Conservation (phyloP, 53 echinoderm and acorn worm genomes). For the Mesocentrotus franciscanus region DNA sequence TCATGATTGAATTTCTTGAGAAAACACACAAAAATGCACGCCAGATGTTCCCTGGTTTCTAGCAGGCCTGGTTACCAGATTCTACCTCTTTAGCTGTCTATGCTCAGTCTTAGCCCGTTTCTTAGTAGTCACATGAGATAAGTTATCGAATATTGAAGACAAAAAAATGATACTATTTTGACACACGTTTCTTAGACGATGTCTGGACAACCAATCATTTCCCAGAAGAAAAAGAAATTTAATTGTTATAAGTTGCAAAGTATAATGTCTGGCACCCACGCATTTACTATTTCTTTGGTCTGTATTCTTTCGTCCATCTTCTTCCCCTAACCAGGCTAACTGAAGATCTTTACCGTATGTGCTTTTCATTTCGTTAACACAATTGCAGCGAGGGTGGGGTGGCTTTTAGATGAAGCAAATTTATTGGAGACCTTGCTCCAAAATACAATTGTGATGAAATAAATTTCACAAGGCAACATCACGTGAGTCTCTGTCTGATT, state of each 20-base stretch:
- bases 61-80: background rate
- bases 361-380: background rate
- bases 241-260: background rate
- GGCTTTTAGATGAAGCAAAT: background rate
- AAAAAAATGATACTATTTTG: background rate
- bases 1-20: conserved; percentile 59
- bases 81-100: background rate
- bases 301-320: background rate
- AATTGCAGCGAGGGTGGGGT: background rate
- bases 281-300: background rate
- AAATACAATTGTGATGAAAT: background rate
- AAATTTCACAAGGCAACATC: background rate
- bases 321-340: background rate
- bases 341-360: background rate
- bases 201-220: background rate
- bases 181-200: background rate
- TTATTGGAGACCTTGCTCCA: background rate
- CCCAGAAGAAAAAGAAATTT: background rate
- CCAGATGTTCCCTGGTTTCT: conserved; percentile 60
- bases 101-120: background rate
- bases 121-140: background rate
- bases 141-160: background rate
- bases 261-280: conserved; percentile 18
- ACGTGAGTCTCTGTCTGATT: background rate
- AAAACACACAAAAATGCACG: conserved; percentile 45